phyloP scores from a whole-genome alignment of 2,888 invertebrate genomes.

The Falcaria lacertinaria region DNA sequence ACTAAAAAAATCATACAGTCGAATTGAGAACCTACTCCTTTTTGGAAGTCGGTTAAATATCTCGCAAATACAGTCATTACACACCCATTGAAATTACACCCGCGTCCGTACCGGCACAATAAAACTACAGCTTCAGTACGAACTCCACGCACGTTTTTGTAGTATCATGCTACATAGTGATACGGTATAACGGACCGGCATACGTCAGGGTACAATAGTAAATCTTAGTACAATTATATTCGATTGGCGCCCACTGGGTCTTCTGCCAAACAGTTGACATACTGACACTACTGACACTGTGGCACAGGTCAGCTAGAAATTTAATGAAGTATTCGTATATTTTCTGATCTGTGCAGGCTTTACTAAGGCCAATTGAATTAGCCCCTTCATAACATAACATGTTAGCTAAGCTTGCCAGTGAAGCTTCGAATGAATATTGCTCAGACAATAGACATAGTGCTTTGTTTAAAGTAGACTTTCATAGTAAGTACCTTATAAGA shows the following conservation, averaged over 20 bases:
- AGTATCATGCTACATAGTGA: slow-evolving; percentile 1
- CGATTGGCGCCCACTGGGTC: slow-evolving; percentile 20
- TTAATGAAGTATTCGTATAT: neutral
- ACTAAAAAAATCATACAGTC: neutral
- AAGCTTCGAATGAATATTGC: too few relatives aligned
- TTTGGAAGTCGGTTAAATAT: neutral
- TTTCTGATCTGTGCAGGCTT: too few relatives aligned
- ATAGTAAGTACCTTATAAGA: too few relatives aligned
- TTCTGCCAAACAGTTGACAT: neutral
- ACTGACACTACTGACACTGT: neutral
- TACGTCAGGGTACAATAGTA: slow-evolving; percentile 1
- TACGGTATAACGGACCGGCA: neutral
- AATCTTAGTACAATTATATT: slow-evolving; percentile 12
- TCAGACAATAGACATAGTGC: too few relatives aligned
- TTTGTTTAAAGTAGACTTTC: too few relatives aligned
- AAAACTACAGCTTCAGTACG: neutral
- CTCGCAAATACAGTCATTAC: neutral
- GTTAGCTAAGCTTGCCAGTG: too few relatives aligned
- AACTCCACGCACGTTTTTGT: neutral
- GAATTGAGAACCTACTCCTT: too few relatives aligned
- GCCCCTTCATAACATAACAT: too few relatives aligned
- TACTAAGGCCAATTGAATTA: too few relatives aligned
- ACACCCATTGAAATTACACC: neutral
- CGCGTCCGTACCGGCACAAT: neutral
- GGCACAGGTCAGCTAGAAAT: neutral